Evolutionary conservation across 2,797 vertebrate genomes (phyloP), one percentile per base, ranked within the genome.

Genomic region (Labroides dimidiatus): DNA sequence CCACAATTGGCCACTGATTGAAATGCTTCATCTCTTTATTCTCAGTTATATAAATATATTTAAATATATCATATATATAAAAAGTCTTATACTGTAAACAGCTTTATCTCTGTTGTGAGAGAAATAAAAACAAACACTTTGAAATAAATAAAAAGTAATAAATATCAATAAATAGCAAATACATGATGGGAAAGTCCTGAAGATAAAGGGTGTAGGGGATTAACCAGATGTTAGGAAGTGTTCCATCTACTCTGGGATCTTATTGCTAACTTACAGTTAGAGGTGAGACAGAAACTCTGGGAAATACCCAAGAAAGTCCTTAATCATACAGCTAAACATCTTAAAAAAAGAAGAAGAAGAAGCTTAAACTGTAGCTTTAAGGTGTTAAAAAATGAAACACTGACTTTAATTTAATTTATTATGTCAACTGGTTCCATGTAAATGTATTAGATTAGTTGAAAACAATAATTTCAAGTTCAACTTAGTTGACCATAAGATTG

Each of bases 151-250:
- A 9, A 64, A 42, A 16, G 59, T 52, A 85, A 93, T 91, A 92
- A 91, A 91, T 90, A 17, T 79, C 14, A 88, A 89, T 91, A 92
- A 91, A 92, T 92, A 93, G 72, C 36, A 80, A 83, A 80, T 85
- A 82, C 61, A 52, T 82, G 21, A 81, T 49, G 81, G 93, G 91
- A 92, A 94, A 94, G 88, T 93, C 85, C 90, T 69, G 72, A 64
- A 71, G 17, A 77, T 60, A 60, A 53, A 83, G 63, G 55, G 12
- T 10, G 65, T 17, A 13, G 68, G 64, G 52, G 36, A 65, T 69
- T 78, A 89, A 85, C 81, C 81, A 75, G 75, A 89, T 87, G 77
- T 83, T 81, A 67, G 61, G 20, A 72, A 64, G 69, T 57, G 15
- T 45, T 71, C 16, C 54, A 23, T 43, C 23, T 2, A 12, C 52